A percentile compares a stretch with the other conserved stretches of the same genome.
Conservation (phyloP, 2,113 vertebrate genomes). For the Sminthopsis crassicaudata region DNA sequence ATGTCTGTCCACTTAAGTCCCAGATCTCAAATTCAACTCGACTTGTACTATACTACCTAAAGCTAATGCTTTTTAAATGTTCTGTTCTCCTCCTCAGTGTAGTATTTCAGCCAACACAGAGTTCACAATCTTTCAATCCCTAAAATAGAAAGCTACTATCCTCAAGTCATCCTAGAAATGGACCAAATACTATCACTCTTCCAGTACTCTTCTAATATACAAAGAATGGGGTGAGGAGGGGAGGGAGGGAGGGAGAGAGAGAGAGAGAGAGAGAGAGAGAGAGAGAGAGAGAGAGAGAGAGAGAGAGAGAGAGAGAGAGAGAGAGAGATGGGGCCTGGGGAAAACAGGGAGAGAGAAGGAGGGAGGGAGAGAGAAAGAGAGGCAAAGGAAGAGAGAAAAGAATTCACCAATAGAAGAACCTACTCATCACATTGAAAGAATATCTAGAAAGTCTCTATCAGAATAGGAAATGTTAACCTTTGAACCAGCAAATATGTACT, state of each 20-base stretch:
- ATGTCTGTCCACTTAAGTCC: slow-evolving; percentile 88
- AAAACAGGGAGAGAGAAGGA: slow-evolving; percentile 69
- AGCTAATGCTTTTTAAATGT: slow-evolving; percentile 87
- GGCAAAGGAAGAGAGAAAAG: background rate
- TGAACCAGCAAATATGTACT: slow-evolving; percentile 85
- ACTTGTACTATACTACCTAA: slow-evolving; percentile 82
- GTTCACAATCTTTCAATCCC: slow-evolving; percentile 87
- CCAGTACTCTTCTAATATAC: slow-evolving; percentile 79
- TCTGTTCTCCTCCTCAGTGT: slow-evolving; percentile 84
- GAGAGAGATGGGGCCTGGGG: slow-evolving; percentile 43
- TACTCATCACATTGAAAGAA: slow-evolving; percentile 83
- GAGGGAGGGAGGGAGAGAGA: slow-evolving; percentile 74
- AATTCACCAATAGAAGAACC: slow-evolving; percentile 68
- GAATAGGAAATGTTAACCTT: slow-evolving; percentile 84
- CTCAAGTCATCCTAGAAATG: slow-evolving; percentile 94
- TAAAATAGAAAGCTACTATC: slow-evolving; percentile 87
- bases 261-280: slow-evolving; percentile 18
- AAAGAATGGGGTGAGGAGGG: slow-evolving; percentile 78
- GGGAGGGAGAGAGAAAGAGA: slow-evolving; percentile 71
- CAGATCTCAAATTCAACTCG: slow-evolving; percentile 87
- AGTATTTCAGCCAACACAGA: slow-evolving; percentile 86
- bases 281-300: background rate
- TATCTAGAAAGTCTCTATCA: slow-evolving; percentile 83
- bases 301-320: slow-evolving; percentile 77
- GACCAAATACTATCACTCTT: slow-evolving; percentile 93